Evolutionary conservation across 2,888 invertebrate species (phyloP).

Genomic region (Amblyjoppa fuscipennis): DNA sequence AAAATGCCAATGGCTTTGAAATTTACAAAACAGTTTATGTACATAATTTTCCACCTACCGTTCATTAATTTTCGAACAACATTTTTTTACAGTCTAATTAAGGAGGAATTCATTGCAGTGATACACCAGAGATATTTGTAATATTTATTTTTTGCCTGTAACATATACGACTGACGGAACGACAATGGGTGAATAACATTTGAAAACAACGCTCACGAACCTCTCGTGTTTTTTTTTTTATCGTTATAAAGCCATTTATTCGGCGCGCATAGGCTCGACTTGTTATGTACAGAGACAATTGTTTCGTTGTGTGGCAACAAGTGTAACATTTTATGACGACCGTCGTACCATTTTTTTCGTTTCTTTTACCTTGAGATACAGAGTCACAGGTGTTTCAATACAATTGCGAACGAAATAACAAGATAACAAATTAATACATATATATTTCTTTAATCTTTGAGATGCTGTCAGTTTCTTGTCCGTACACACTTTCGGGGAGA

Average conservation of each 20-base stretch:
- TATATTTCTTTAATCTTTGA: slow-evolving; percentile 29
- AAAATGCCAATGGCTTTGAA: too few relatives aligned
- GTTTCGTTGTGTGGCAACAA: not conserved
- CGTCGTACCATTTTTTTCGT: not conserved
- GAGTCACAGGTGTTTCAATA: not conserved
- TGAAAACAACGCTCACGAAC: not conserved
- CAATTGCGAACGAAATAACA: not conserved
- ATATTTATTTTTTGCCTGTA: slow-evolving; percentile 16
- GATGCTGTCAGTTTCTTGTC: slow-evolving; percentile 40
- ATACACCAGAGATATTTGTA: slow-evolving; percentile 5
- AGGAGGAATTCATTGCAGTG: not conserved
- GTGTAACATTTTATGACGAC: slow-evolving; percentile 29
- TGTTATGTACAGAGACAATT: slow-evolving; percentile 58
- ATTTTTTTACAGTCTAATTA: not conserved
- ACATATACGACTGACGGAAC: slow-evolving; percentile 5
- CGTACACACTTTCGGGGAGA: not conserved
- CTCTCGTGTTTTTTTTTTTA: slow-evolving; percentile 27
- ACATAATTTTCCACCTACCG: too few relatives aligned
- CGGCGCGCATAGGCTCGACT: slow-evolving; percentile 50
- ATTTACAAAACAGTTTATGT: too few relatives aligned
- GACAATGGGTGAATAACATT: slow-evolving; percentile 4
- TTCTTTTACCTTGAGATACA: not conserved
- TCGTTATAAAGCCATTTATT: slow-evolving; percentile 56
- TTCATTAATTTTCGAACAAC: too few relatives aligned
- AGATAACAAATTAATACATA: slow-evolving; percentile 2